Percentiles rank a stretch among this genome's conserved stretches.
phyloP scores from a whole-genome alignment of 2,113 vertebrate genomes.

The Prionailurus viverrinus region DNA sequence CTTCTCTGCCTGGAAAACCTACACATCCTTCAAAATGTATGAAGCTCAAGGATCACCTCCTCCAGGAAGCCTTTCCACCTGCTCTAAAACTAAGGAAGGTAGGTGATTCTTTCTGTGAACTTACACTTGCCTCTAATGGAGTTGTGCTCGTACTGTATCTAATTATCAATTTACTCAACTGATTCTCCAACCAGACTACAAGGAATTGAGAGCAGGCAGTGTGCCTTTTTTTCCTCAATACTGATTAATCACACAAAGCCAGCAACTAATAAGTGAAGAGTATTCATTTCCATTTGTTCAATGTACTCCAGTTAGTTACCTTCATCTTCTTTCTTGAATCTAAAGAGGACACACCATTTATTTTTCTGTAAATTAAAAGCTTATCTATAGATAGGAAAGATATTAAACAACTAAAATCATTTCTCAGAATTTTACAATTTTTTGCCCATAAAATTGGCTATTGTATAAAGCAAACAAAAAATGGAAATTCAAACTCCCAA shows the following conservation, averaged over 20 bases:
- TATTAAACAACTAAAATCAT: neutral
- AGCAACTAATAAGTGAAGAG: neutral
- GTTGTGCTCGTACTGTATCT: neutral
- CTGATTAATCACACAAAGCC: neutral
- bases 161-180: neutral
- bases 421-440: neutral
- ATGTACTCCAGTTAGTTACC: neutral
- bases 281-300: neutral
- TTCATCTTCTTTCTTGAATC: neutral
- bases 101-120: neutral
- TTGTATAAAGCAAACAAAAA: neutral
- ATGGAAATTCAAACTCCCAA: neutral
- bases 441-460: neutral
- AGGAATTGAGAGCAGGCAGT: neutral
- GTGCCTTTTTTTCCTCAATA: neutral
- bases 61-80: neutral
- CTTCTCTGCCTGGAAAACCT: neutral
- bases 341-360: neutral
- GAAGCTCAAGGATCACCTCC: neutral
- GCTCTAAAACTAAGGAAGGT: neutral
- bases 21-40: neutral
- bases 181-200: neutral
- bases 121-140: neutral
- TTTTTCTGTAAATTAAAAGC: conserved; percentile 38
- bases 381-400: neutral